Percentiles rank a stretch among this genome's conserved stretches.
These are phyloP conservation scores for Seriola quinqueradiata DNA, from an alignment of 2,113 vertebrate species.

Conservation along the genomic window DNA sequence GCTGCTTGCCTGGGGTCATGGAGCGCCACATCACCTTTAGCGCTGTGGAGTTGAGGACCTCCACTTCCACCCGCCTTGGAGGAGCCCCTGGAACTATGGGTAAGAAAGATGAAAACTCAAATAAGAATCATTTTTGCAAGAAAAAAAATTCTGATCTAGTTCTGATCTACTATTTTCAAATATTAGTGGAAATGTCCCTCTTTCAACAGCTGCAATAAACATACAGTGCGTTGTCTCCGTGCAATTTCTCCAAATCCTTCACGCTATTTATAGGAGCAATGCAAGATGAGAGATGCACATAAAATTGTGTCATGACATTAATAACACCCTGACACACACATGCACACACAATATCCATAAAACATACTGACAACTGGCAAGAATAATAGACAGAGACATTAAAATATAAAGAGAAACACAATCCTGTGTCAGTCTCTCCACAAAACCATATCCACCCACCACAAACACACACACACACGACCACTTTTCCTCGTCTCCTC, in stretches of 20 bases:
- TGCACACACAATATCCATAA: not conserved
- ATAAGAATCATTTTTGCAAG: not conserved
- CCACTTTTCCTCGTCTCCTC: conserved; percentile 16
- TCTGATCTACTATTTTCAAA: not conserved
- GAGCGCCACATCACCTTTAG: conserved; percentile 98
- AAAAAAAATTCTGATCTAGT: too few relatives aligned
- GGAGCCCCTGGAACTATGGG: conserved; percentile 93
- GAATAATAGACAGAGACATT: conserved; percentile 11
- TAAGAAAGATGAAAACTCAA: not conserved
- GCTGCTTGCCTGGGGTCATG: conserved; percentile 90
- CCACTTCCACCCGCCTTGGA: conserved; percentile 95
- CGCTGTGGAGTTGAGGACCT: conserved; percentile 95
- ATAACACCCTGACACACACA: conserved; percentile 8
- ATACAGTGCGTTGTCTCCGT: not conserved
- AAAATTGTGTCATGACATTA: not conserved
- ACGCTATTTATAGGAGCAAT: not conserved
- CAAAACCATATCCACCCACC: not conserved
- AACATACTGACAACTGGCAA: conserved; percentile 5
- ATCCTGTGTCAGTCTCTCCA: not conserved
- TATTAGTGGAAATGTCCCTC: not conserved
- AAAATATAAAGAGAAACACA: conserved; percentile 14
- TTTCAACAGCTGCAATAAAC: not conserved
- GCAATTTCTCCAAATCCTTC: not conserved
- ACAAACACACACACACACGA: conserved; percentile 3
- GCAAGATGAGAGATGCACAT: not conserved